Percentiles rank a stretch among this genome's conserved stretches.
Conservation (phyloP, 2,113 vertebrate species). For the Brachionichthys hirsutus region DNA sequence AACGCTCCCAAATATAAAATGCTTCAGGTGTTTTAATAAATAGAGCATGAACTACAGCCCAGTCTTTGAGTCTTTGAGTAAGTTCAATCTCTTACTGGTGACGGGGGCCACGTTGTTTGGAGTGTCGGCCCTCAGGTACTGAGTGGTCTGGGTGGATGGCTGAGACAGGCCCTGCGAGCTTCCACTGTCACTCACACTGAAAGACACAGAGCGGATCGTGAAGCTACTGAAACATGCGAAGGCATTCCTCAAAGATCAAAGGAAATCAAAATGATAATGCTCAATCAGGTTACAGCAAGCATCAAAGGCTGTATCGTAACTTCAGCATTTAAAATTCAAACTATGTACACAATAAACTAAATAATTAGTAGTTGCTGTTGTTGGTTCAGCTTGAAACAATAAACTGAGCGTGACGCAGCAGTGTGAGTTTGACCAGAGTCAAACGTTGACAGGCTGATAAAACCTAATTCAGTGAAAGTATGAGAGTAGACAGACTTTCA, state of each 20-base stretch:
- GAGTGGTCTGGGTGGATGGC: conserved; percentile 97
- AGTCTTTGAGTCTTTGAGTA: no score
- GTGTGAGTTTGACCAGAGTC: neutral
- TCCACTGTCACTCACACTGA: conserved; percentile 93
- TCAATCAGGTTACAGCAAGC: no score
- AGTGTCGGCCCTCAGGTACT: conserved; percentile 97
- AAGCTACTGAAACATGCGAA: neutral
- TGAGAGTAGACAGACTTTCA: conserved; percentile 10
- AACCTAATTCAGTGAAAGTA: neutral
- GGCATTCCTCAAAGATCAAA: no score
- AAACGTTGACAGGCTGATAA: neutral
- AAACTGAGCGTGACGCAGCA: no score
- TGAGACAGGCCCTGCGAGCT: conserved; percentile 97
- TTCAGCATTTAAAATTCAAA: no score
- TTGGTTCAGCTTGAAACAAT: no score
- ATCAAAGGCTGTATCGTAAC: no score
- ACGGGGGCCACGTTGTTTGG: conserved; percentile 96
- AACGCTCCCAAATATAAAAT: no score
- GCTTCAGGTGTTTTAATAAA: neutral
- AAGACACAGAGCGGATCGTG: conserved; percentile 42
- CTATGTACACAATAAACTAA: no score
- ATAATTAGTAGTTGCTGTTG: no score
- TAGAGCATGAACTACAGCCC: neutral
- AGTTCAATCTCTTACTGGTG: conserved; percentile 89
- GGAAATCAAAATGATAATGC: no score